Percentiles rank a stretch among this genome's conserved stretches.
phyloP scores from a whole-genome alignment of 2,888 invertebrate genomes.

The Sympetrum striolatum region DNA sequence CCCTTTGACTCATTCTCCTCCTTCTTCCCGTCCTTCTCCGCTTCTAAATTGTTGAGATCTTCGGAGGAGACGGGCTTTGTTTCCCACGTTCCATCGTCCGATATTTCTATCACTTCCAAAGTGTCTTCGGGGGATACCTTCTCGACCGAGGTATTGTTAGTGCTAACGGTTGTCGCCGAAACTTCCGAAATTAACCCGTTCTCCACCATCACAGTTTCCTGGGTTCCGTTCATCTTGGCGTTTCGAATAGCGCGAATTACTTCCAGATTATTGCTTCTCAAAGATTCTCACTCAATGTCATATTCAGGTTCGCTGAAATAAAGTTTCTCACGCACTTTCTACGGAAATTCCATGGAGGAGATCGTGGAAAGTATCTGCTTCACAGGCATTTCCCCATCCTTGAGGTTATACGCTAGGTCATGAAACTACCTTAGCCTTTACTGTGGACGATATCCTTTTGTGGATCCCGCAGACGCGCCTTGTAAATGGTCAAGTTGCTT shows the following conservation, averaged over 20 bases:
- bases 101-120: conserved; percentile 48
- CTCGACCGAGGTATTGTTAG: not conserved
- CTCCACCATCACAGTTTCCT: not conserved
- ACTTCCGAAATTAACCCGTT: not conserved
- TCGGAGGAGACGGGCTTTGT: conserved; percentile 45
- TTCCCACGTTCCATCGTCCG: conserved; percentile 50
- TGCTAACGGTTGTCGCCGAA: not conserved
- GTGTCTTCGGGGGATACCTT: conserved; percentile 9
- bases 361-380: not conserved
- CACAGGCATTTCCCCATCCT: not conserved
- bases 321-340: not conserved
- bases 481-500: not conserved
- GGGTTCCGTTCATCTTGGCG: not conserved
- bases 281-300: not conserved
- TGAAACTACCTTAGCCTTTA: no score
- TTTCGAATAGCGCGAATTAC: not conserved
- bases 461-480: not conserved
- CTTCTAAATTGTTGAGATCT: conserved; percentile 37
- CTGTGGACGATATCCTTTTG: no score
- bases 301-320: not conserved
- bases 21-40: conserved; percentile 29
- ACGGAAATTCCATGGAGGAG: not conserved
- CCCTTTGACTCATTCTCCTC: conserved; percentile 16
- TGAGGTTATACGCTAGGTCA: not conserved
- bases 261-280: not conserved